A percentile compares a stretch with the other conserved stretches of the same genome.
Evolutionary conservation across 2,113 vertebrate genomes (phyloP).

Genomic region (Odocoileus hemionus): DNA sequence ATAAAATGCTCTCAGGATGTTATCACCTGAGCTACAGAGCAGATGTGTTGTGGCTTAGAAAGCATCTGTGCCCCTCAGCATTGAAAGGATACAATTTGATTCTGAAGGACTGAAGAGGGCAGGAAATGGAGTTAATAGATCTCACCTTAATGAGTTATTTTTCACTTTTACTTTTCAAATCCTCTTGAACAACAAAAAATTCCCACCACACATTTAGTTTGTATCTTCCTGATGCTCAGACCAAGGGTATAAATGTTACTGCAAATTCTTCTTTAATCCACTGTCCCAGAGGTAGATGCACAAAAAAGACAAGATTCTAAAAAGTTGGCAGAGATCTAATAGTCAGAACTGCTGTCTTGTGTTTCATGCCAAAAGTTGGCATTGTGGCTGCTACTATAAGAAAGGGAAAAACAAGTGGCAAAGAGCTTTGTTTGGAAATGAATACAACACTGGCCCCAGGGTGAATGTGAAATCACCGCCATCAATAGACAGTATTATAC

Average conservation of each 20-base stretch:
- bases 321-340: not conserved
- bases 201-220: accelerated
- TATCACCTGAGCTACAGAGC: accelerated
- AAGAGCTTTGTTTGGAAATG: conserved; percentile 18
- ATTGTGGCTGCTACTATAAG: conserved; percentile 27
- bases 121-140: not conserved
- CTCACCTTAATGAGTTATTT: not conserved
- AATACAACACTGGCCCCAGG: not conserved
- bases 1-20: not conserved
- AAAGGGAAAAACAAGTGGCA: not conserved
- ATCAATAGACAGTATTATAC: not conserved
- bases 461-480: not conserved
- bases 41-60: not conserved
- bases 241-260: not conserved
- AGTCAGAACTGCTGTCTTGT: not conserved
- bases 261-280: conserved; percentile 6
- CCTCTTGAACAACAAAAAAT: not conserved
- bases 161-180: conserved; percentile 39
- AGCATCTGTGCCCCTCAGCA: not conserved
- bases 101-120: not conserved
- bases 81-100: not conserved
- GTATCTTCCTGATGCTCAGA: not conserved
- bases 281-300: not conserved
- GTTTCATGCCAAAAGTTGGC: not conserved
- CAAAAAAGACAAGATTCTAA: not conserved